Percentiles rank a stretch among this genome's conserved stretches.
These are phyloP conservation scores for Trichacis sp. DNA, from an alignment of 2,888 invertebrate genomes.

Conservation along the genomic window DNA sequence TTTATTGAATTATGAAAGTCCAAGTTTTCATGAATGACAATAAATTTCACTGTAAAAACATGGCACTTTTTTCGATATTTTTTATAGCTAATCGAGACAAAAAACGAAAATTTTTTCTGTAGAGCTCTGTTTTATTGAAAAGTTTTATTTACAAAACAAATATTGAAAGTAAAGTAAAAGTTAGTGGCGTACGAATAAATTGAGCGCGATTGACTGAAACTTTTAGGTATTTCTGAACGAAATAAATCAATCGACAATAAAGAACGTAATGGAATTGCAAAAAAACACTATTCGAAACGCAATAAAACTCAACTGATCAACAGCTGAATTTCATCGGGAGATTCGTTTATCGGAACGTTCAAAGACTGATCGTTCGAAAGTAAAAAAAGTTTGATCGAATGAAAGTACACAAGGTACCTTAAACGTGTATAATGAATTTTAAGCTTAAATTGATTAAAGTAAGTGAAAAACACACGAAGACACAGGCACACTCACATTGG, in stretches of 20 bases:
- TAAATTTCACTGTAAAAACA: slow-evolving; percentile 18
- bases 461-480: slow-evolving; percentile 9
- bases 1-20: neutral
- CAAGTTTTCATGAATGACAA: slow-evolving; percentile 25
- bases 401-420: slow-evolving; percentile 40
- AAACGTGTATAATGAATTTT: slow-evolving; percentile 36
- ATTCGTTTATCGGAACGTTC: slow-evolving; percentile 33
- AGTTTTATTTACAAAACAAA: neutral
- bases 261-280: slow-evolving; percentile 12
- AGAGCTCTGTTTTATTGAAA: too few relatives aligned
- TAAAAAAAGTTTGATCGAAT: slow-evolving; percentile 28
- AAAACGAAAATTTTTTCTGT: too few relatives aligned
- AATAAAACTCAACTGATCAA: slow-evolving; percentile 13
- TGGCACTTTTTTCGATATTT: neutral
- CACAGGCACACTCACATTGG: too few relatives aligned
- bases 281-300: slow-evolving; percentile 1
- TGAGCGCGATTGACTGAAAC: slow-evolving; percentile 57
- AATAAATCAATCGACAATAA: slow-evolving; percentile 17
- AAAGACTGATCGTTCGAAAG: slow-evolving; percentile 35
- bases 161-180: neutral
- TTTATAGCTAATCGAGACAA: neutral
- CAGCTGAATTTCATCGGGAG: slow-evolving; percentile 30
- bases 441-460: slow-evolving; percentile 25
- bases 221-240: slow-evolving; percentile 51
- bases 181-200: neutral